phyloP scores from a whole-genome alignment of 2,888 invertebrate genomes.

The Sarcophaga variegata region DNA sequence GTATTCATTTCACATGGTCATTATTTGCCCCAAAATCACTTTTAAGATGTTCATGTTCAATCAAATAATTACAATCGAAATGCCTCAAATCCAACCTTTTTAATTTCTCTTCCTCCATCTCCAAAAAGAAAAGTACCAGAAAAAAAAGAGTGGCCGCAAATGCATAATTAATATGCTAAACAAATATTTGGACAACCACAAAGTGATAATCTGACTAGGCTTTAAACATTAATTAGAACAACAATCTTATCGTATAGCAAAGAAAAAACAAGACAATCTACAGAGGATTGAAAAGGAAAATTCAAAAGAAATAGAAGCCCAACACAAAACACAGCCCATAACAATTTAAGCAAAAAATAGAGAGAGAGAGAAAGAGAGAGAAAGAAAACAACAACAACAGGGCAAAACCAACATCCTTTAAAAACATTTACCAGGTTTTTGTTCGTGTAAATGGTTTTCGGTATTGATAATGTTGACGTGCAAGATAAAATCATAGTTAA shows the following conservation, averaged over 20 bases:
- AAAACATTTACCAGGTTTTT: constrained; percentile 45
- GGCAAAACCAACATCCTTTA: constrained; percentile 22
- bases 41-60: constrained; percentile 6
- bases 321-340: too few relatives aligned
- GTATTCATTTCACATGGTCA: too few relatives aligned
- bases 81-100: too few relatives aligned
- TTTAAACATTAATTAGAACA: constrained; percentile 78
- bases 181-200: constrained; percentile 58
- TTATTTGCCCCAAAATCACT: too few relatives aligned
- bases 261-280: too few relatives aligned
- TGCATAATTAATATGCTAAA: constrained; percentile 62
- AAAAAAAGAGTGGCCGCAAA: not conserved
- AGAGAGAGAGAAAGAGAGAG: not conserved
- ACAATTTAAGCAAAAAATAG: not conserved
- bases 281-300: constrained; percentile 54
- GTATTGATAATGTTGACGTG: not conserved
- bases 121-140: too few relatives aligned
- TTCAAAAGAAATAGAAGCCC: not conserved
- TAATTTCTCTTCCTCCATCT: too few relatives aligned
- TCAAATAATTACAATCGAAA: not conserved
- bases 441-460: not conserved
- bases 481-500: constrained; percentile 51
- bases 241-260: constrained; percentile 71
- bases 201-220: constrained; percentile 70
- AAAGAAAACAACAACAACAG: constrained; percentile 45